Conservation (phyloP, 2,888 invertebrate species). For the Ophraella communa region DNA sequence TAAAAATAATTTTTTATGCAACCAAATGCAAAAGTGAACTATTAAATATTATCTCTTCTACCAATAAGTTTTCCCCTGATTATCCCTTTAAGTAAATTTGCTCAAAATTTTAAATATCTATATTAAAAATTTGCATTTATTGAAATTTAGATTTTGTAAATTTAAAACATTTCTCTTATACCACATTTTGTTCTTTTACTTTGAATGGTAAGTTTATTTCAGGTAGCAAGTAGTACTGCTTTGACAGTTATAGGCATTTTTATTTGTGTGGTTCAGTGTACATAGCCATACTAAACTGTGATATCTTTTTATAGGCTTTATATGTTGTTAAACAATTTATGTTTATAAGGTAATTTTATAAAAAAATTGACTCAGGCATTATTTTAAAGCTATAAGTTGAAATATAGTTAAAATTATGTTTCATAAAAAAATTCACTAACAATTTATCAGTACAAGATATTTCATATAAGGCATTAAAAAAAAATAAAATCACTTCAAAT, state of each 20-base stretch:
- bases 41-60: too few species aligned
- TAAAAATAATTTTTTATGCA: too few species aligned
- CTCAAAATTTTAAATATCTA: too few species aligned
- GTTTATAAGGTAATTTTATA: background rate
- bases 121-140: too few species aligned
- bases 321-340: constrained; percentile 4
- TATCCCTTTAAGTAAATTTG: too few species aligned
- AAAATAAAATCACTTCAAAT: too few species aligned
- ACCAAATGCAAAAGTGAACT: too few species aligned
- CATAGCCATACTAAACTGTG: constrained; percentile 31
- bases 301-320: constrained; percentile 23
- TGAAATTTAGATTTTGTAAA: background rate
- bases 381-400: background rate
- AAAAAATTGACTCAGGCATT: background rate
- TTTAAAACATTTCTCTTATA: background rate
- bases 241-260: background rate
- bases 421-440: background rate
- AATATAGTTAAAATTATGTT: background rate
- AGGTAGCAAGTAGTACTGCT: constrained; percentile 1
- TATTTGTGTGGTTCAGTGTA: constrained; percentile 13
- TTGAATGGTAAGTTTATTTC: background rate
- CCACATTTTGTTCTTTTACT: background rate
- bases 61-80: too few species aligned
- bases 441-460: too few species aligned
- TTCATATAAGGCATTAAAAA: too few species aligned